A percentile compares a stretch with the other conserved stretches of the same genome.
phyloP scores from a whole-genome alignment of 2,797 vertebrate species.

The Siniperca undulata region DNA sequence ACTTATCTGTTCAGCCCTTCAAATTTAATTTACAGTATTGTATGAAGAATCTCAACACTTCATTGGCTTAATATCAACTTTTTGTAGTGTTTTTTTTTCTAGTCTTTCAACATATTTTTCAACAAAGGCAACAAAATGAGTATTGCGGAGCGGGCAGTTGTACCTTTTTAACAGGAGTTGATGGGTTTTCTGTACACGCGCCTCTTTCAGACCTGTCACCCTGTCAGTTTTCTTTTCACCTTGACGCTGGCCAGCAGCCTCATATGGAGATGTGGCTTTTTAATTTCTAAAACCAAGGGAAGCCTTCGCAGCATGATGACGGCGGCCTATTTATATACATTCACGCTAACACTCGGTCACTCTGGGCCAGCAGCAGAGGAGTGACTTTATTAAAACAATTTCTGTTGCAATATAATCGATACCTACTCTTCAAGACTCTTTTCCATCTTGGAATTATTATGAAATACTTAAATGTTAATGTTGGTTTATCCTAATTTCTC shows the following conservation, averaged over 20 bases:
- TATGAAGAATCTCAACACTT: not conserved
- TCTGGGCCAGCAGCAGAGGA: not conserved
- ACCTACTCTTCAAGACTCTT: not conserved
- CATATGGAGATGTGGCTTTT: conserved; percentile 49
- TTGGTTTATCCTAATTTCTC: not conserved
- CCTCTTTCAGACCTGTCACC: conserved; percentile 8
- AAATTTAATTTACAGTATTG: not conserved
- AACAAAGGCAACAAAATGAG: not conserved
- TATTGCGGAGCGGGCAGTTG: too few relatives aligned
- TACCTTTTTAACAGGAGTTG: not conserved
- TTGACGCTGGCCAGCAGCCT: conserved; percentile 26
- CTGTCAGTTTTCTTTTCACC: conserved; percentile 2
- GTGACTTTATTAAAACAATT: too few relatives aligned
- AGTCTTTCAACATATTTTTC: not conserved
- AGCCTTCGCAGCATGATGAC: not conserved
- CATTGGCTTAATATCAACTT: too few relatives aligned
- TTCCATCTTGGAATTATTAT: not conserved
- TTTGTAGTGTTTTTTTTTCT: not conserved
- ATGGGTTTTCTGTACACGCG: too few relatives aligned
- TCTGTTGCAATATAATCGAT: too few relatives aligned
- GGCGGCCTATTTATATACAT: not conserved
- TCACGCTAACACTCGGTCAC: not conserved
- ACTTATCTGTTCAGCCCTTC: too few relatives aligned
- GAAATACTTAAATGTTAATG: not conserved
- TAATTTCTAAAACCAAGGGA: conserved; percentile 63